Conservation (phyloP, 2,797 vertebrate genomes). For the Microhierax caerulescens region DNA sequence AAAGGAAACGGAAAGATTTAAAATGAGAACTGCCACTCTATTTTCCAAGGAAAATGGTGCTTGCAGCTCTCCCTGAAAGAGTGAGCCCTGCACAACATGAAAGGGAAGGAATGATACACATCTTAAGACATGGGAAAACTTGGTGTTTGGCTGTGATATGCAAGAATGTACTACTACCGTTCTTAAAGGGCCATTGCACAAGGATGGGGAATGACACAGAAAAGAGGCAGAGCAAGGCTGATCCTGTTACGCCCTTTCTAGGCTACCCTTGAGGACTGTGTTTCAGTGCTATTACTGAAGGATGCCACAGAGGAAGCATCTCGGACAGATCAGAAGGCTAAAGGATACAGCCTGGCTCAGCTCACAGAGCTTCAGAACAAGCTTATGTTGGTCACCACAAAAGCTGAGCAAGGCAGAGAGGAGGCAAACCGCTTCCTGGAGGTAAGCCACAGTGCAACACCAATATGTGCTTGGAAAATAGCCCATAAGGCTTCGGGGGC, state of each 20-base stretch:
- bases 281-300: constrained; percentile 60
- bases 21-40: background rate
- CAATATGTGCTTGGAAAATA: background rate
- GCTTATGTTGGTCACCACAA: constrained; percentile 82
- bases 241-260: background rate
- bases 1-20: background rate
- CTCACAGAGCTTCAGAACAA: constrained; percentile 82
- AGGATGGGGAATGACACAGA: background rate
- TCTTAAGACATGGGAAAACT: background rate
- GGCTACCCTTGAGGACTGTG: background rate
- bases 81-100: background rate
- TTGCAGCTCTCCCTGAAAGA: background rate
- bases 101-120: background rate
- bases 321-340: background rate
- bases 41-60: background rate
- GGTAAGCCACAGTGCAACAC: constrained; percentile 41
- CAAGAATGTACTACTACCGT: background rate
- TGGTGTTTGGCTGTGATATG: background rate
- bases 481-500: background rate
- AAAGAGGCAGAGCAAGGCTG: background rate
- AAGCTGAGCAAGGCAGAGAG: constrained; percentile 75
- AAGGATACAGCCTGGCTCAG: constrained; percentile 72
- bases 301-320: constrained; percentile 62
- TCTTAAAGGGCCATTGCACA: background rate
- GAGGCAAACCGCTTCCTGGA: constrained; percentile 79